Evolutionary conservation across 2,113 vertebrate species (phyloP).

Genomic region (Etheostoma cragini): DNA sequence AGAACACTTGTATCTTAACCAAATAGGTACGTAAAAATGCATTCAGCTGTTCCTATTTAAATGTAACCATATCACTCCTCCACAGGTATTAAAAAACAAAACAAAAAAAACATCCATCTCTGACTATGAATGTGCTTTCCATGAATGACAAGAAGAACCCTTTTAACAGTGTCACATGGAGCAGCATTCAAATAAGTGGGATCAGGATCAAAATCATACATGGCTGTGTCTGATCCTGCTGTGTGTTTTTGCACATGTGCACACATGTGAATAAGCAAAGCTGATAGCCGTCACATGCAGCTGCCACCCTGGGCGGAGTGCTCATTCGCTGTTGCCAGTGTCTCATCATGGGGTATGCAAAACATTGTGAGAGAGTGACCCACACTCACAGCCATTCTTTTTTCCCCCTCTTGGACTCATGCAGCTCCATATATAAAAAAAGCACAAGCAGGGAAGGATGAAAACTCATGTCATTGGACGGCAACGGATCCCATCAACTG

Average conservation of each 20-base stretch:
- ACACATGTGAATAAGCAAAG: slow-evolving; percentile 31
- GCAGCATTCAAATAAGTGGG: slow-evolving; percentile 44
- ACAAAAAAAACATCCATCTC: neutral
- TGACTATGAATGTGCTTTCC: neutral
- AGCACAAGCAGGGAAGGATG: slow-evolving; percentile 37
- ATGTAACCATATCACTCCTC: neutral
- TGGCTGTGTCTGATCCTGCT: slow-evolving; percentile 54
- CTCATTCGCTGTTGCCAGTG: slow-evolving; percentile 50
- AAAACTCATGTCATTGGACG: slow-evolving; percentile 27
- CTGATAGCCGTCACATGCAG: slow-evolving; percentile 68
- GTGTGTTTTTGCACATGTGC: slow-evolving; percentile 9
- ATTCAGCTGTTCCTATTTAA: slow-evolving; percentile 7
- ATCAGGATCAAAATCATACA: slow-evolving; percentile 63
- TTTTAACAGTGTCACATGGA: slow-evolving; percentile 30
- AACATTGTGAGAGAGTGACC: slow-evolving; percentile 57
- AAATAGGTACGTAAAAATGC: neutral
- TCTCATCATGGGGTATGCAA: slow-evolving; percentile 72
- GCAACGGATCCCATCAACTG: slow-evolving; percentile 32
- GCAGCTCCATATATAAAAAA: slow-evolving; percentile 22
- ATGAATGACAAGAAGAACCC: slow-evolving; percentile 14
- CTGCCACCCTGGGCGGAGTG: slow-evolving; percentile 54
- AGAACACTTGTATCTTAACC: neutral
- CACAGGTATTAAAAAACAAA: neutral
- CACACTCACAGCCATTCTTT: slow-evolving; percentile 8
- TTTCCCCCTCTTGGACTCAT: neutral